Evolutionary conservation across 2,888 invertebrate species (phyloP), one percentile per base, ranked within the genome.

Genomic region (Cheilosia soror): DNA sequence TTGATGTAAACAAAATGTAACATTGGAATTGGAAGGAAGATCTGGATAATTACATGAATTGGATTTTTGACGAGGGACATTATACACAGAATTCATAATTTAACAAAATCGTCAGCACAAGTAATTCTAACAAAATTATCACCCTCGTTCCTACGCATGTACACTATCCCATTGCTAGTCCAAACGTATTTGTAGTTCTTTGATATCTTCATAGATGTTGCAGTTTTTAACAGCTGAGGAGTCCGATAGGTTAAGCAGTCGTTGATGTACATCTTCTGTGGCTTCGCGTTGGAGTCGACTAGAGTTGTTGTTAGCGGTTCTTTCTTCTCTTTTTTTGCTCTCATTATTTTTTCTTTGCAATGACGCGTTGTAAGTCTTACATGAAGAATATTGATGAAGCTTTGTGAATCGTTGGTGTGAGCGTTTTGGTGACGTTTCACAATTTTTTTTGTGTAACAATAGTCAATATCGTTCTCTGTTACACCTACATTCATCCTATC

Each of bases 331-430:
- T 20, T 63, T 44, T 47, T 63, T 13, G 47, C 73, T 55, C 6
- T 63, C 55, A 42, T 55, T 55, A 73, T 73, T 63, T 63, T 63
- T 42, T 72, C 72, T 42, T 72, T 62, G 31, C 53, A 72, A 33
- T 44, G 72, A 42, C 62, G 62, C 37, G 20, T 55, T 73, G 73
- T 63, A 5, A 65, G 53, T 5, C 15, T 75, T 9, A 65, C 73
- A 55, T 47, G 55, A 15, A 75, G 57, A 58, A 58, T 65, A 20
- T 75, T 51, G 15, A 37, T 60, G n/a, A 27, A 15, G 57, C 31
- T 31, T 60, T 6, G 47, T 62, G 73, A 5, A 9, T 29, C 20
- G 44, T 49, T 75, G 47, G 20, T 65, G 13, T 44, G 20, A 31
- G 13, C 0, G 55, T 25, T 65, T 49, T 49, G 57, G 49, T 63